Conservation (phyloP, 2,888 invertebrate species). For the Diarsia mendica region DNA sequence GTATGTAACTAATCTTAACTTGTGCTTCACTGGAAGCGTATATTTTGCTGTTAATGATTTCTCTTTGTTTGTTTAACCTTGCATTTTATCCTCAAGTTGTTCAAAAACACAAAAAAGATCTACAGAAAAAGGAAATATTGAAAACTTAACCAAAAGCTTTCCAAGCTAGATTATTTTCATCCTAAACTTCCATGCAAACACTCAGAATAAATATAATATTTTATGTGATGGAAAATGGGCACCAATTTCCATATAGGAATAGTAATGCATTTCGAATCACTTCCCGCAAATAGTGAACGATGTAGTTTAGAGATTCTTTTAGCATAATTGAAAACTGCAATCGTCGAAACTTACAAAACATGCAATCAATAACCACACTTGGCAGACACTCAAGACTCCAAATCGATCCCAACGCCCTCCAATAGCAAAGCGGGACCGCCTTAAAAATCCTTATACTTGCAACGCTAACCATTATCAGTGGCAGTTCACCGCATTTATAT, state of each 20-base stretch:
- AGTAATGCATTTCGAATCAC: constrained; percentile 19
- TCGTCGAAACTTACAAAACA: constrained; percentile 35
- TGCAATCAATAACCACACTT: constrained; percentile 61
- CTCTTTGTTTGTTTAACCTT: constrained; percentile 37
- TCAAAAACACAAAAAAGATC: background rate
- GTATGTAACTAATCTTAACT: constrained; percentile 64
- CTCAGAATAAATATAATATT: constrained; percentile 19
- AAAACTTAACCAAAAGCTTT: constrained; percentile 5
- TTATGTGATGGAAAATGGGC: constrained; percentile 24
- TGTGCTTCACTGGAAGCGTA: constrained; percentile 45
- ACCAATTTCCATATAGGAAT: constrained; percentile 8
- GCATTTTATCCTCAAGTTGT: background rate
- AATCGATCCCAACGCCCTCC: constrained; percentile 61
- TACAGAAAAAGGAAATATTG: background rate
- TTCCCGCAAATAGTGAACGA: constrained; percentile 7
- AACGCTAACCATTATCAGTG: constrained; percentile 80
- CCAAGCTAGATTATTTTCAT: constrained; percentile 19
- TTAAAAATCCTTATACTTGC: constrained; percentile 77
- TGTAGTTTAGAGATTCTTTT: constrained; percentile 39
- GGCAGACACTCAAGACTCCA: constrained; percentile 70
- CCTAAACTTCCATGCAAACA: constrained; percentile 12
- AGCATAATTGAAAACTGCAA: constrained; percentile 57
- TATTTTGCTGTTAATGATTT: constrained; percentile 49
- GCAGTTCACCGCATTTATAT: constrained; percentile 84
- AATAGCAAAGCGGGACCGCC: constrained; percentile 72